Base-by-base conservation (phyloP, 2,888 invertebrate genomes). In the Nomada fabriciana region DNA sequence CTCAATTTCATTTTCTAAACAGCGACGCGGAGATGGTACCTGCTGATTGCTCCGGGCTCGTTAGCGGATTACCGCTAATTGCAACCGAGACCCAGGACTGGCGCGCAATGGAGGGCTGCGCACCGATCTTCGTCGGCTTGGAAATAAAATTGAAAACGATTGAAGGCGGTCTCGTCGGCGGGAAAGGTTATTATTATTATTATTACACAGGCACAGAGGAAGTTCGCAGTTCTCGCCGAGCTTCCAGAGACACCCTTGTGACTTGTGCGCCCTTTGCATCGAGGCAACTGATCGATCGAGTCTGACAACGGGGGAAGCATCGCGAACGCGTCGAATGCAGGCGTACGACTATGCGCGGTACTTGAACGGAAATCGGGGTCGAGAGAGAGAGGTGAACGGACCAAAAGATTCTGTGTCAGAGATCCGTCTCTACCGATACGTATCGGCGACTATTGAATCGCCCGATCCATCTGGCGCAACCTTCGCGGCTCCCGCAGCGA, bases 361-460 rank as follows among this genome's bases (percentile, higher is more conserved):
- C 73, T 80, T 71, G 71, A 84, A 71, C 80, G 85, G 88, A 83
- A 90, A 91, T 88, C 29, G 89, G 90, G 91, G 91, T 91, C 89
- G 88, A 78, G 85, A 90, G 88, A 90, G 88, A 88, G 89, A 91
- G 91, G 91, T 88, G 91, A 91, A 91, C 83, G 91, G 90, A 90
- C 91, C 89, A 85, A 88, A 82, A 88, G 90, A 88, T 89, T 88
- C 88, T 87, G 83, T 70, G 80, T 80, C 84, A 68, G 79, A 85
- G 84, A 86, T 89, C 84, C 86, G 85, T 83, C 82, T 84, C 59
- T 11, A 47, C 36, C 69, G 85, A 85, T 81, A 71, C 59, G 64
- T 60, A 79, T 76, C 76, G 69, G 42, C 73, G 73, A 78, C 75
- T 76, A 72, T 77, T 77, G 75, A 88, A 80, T 78, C 79, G 65